A percentile compares a stretch with the other conserved stretches of the same genome.
Evolutionary conservation across 2,888 invertebrate species (phyloP).

Genomic region (Zygogramma bicolorata): DNA sequence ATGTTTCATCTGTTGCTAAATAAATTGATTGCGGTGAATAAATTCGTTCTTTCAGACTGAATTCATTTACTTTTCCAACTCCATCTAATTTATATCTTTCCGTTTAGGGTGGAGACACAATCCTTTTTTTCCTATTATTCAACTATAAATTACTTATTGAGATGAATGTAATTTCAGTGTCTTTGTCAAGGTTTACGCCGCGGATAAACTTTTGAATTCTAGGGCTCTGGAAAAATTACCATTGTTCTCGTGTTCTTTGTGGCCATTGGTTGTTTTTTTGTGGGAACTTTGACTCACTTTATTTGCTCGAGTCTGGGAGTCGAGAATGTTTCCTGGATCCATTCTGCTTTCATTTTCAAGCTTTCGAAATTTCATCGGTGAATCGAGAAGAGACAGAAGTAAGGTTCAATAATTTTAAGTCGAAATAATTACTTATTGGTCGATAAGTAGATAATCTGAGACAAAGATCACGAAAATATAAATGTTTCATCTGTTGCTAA

Average conservation of each 20-base stretch:
- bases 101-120: not conserved
- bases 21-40: slow-evolving; percentile 2
- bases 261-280: not conserved
- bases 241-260: not conserved
- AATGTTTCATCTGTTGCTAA: not conserved
- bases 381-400: no score
- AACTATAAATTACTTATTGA: slow-evolving; percentile 1
- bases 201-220: not conserved
- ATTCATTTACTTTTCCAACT: not conserved
- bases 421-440: no score
- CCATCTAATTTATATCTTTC: slow-evolving; percentile 2
- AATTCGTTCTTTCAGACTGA: not conserved
- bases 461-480: slow-evolving; percentile 2
- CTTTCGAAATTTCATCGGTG: no score
- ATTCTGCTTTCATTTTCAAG: no score
- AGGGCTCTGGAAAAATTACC: not conserved
- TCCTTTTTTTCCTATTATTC: not conserved
- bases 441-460: not conserved
- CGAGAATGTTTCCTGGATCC: not conserved
- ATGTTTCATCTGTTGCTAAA: not conserved
- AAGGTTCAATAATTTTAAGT: no score
- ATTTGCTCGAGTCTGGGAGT: not conserved
- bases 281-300: not conserved
- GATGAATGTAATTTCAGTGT: not conserved
- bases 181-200: not conserved